These are phyloP conservation scores for Hypothenemus hampei DNA, from an alignment of 1,140 invertebrate species.

Conservation along the genomic window DNA sequence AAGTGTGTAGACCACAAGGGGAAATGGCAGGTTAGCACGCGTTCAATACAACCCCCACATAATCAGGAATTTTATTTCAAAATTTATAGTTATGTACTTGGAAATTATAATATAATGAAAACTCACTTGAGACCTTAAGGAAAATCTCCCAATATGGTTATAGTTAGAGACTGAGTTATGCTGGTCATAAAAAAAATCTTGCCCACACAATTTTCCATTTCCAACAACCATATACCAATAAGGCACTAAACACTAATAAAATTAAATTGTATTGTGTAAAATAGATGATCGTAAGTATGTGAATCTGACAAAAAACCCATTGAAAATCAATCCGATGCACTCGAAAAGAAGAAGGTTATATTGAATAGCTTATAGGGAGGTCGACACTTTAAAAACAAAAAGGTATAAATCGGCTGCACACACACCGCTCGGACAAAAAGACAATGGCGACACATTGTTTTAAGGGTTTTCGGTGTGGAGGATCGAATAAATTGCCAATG, in stretches of 20 bases:
- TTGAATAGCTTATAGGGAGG: constrained; percentile 24
- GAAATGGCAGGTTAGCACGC: constrained; percentile 26
- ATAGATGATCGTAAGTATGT: too few species aligned
- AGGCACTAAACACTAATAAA: too few species aligned
- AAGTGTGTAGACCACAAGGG: constrained; percentile 20
- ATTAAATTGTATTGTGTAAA: too few species aligned
- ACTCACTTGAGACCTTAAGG: too few species aligned
- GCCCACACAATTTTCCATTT: too few species aligned
- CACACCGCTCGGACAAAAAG: constrained; percentile 20
- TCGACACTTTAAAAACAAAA: constrained; percentile 32
- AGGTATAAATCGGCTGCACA: constrained; percentile 30
- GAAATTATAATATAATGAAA: too few species aligned
- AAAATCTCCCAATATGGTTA: too few species aligned
- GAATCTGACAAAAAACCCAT: constrained; percentile 9
- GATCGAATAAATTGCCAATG: constrained; percentile 26
- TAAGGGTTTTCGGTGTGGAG: constrained; percentile 25
- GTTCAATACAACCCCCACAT: neutral
- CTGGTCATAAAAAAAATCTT: too few species aligned
- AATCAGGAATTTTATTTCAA: neutral
- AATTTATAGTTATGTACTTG: too few species aligned
- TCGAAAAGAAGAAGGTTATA: too few species aligned
- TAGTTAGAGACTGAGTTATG: too few species aligned
- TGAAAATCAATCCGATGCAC: constrained; percentile 25
- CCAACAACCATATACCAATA: too few species aligned
- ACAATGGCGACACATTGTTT: constrained; percentile 33